Conservation (phyloP, 2,113 vertebrate genomes). For the Camelus dromedarius region DNA sequence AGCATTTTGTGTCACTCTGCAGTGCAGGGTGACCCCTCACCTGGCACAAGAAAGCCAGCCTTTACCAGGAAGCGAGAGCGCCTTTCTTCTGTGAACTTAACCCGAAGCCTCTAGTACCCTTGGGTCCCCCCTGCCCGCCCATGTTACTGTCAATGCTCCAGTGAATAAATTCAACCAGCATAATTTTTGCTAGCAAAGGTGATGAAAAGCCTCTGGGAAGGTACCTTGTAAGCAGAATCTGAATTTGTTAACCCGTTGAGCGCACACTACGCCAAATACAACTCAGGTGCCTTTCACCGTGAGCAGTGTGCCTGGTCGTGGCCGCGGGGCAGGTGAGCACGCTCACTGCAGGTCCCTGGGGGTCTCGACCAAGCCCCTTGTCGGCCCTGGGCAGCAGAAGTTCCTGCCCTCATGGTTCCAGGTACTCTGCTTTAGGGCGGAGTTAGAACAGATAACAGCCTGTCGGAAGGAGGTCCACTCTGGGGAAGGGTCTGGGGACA, state of each 20-base stretch:
- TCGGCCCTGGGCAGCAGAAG: background rate
- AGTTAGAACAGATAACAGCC: background rate
- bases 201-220: background rate
- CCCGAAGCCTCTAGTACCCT: background rate
- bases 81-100: background rate
- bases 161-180: background rate
- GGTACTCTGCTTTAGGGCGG: background rate
- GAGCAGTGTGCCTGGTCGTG: background rate
- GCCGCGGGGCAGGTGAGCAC: accelerated
- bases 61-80: background rate
- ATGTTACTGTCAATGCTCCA: background rate
- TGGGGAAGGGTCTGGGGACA: background rate
- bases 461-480: accelerated
- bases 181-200: background rate
- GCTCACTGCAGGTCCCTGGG: background rate
- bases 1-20: background rate
- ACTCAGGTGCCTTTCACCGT: too few species aligned
- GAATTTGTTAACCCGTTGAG: background rate
- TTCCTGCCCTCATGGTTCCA: background rate
- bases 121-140: background rate
- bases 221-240: background rate
- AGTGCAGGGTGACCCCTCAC: background rate
- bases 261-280: background rate
- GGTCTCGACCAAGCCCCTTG: background rate
- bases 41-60: background rate